Evolutionary conservation across 2,113 vertebrate species (phyloP).

Genomic region (Turnix velox): DNA sequence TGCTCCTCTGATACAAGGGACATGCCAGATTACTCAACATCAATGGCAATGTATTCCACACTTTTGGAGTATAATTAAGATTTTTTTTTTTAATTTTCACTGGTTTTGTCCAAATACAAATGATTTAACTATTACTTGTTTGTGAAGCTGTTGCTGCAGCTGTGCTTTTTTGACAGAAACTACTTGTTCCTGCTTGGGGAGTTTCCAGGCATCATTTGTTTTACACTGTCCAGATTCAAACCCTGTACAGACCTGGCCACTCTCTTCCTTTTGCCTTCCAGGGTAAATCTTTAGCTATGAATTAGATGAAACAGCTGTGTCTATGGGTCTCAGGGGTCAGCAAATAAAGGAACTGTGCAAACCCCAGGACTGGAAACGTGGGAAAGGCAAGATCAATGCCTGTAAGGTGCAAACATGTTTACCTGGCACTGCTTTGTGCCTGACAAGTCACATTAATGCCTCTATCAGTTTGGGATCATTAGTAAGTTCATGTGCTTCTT

Average conservation of each 20-base stretch:
- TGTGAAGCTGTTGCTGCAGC: background rate
- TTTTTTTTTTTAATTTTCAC: background rate
- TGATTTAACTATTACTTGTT: background rate
- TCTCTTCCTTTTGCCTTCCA: background rate
- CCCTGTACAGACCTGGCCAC: background rate
- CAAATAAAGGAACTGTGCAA: background rate
- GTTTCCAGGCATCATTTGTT: background rate
- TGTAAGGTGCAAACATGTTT: background rate
- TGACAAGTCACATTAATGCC: background rate
- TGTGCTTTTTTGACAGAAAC: background rate
- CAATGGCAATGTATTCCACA: background rate
- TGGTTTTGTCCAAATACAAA: background rate
- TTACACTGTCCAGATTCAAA: background rate
- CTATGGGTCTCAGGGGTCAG: background rate
- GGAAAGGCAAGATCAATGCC: background rate
- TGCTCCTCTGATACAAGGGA: background rate
- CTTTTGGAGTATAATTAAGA: background rate
- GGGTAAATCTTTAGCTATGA: background rate
- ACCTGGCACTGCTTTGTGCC: background rate
- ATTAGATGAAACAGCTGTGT: background rate
- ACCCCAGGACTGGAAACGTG: background rate
- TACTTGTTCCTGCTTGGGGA: background rate
- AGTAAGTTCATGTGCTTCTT: background rate
- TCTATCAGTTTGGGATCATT: background rate
- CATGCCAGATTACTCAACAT: background rate